phyloP scores from a whole-genome alignment of 1,140 invertebrate genomes.

The Portunus trituberculatus region DNA sequence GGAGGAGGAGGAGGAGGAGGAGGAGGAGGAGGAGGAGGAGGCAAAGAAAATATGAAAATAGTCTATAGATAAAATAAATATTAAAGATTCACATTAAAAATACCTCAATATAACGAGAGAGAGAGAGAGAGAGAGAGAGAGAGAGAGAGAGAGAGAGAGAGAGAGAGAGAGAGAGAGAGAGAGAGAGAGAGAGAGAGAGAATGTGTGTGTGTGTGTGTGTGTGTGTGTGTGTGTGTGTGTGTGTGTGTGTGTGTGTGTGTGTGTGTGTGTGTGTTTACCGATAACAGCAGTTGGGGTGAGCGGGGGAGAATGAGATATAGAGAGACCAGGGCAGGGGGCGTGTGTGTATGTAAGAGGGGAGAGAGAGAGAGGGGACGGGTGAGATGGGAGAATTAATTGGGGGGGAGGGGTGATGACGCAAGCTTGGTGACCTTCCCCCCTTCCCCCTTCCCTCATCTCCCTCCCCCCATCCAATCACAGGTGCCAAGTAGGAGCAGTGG shows the following conservation, averaged over 20 bases:
- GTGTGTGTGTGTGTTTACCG: not conserved
- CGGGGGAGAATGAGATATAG: not conserved
- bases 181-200: not conserved
- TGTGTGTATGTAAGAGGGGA: not conserved
- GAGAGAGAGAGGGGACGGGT: not conserved
- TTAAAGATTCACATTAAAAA: no score
- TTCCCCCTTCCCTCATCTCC: not conserved
- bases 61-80: not conserved
- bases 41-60: not conserved
- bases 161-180: no score
- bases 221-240: constrained; percentile 33
- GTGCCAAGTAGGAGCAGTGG: no score
- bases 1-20: not conserved
- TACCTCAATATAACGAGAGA: no score
- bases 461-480: not conserved
- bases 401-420: not conserved
- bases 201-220: constrained; percentile 33
- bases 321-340: not conserved
- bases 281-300: not conserved
- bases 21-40: constrained; percentile 1
- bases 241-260: constrained; percentile 43
- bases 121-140: no score
- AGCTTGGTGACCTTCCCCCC: not conserved
- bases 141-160: no score
- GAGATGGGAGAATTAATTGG: not conserved